Evolutionary conservation across 2,888 invertebrate genomes (phyloP), one percentile per base, ranked within the genome.

Genomic region (Scrobipalpa costella): DNA sequence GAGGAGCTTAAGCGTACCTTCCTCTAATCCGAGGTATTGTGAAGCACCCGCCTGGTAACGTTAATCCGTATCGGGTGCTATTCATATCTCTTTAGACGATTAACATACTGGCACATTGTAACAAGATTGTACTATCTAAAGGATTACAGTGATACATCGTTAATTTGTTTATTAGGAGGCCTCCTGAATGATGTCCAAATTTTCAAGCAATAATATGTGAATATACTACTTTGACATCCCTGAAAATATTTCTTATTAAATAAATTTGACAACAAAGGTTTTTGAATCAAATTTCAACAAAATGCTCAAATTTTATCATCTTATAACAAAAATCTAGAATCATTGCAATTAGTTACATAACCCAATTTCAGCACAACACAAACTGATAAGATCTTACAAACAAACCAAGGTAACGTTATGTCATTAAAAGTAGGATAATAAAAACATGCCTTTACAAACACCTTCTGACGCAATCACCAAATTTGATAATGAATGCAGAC

Each of bases 21-120:
- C 44, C 59, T 38, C 34, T 59, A 59, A 59, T 59, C 44, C 13
- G 44, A 27, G 27, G 17, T 21, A 44, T 59, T 44, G 19, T 59
- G 19, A 11, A 7, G 44, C 59, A 59, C 19, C 27, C 21, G 34
- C n/a, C 21, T 44, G 59, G 59, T 11, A 59, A 59, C 44, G 44
- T 21, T 59, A 59, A 59, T 59, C 38, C 57, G 27, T 38, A 57
- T 57, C 38, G 59, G 59, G 40, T 38, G 59, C 40, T 59, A 44
- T 59, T 44, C 44, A 59, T 40, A 59, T 59, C 36, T 59, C 59
- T 40, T 59, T 33, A 55, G 15, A 21, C 27, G 19, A 59, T 59
- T 59, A 59, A 21, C 59, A 59, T 59, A 59, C 38, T 57, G 36
- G 15, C 57, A 34, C 34, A 34, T 57, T 19, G 17, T 57, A 44